phyloP scores from a whole-genome alignment of 1,140 invertebrate species.

The Bombus polaris region DNA sequence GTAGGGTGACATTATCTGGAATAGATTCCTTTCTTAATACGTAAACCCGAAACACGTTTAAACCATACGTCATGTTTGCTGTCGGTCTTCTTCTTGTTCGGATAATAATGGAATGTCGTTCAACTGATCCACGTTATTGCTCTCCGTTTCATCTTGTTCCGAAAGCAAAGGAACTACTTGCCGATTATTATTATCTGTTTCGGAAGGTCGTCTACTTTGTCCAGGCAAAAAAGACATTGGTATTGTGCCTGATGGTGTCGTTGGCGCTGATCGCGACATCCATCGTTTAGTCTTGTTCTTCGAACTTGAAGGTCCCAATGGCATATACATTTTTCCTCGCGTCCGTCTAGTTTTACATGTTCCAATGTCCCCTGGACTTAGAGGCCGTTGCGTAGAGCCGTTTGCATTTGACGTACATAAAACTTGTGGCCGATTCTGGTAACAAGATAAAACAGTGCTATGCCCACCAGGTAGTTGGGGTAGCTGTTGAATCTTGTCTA shows the following conservation, averaged over 20 bases:
- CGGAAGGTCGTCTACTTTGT: conserved; percentile 77
- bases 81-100: conserved; percentile 70
- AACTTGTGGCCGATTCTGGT: conserved; percentile 73
- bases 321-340: conserved; percentile 79
- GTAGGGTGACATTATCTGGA: conserved; percentile 28
- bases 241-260: conserved; percentile 86
- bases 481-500: conserved; percentile 88
- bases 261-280: conserved; percentile 89
- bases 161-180: conserved; percentile 79
- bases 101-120: conserved; percentile 40
- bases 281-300: conserved; percentile 83
- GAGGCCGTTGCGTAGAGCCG: conserved; percentile 58
- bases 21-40: conserved; percentile 23
- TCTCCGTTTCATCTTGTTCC: conserved; percentile 79
- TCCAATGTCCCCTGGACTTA: conserved; percentile 68
- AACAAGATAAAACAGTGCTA: conserved; percentile 59
- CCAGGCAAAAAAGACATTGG: conserved; percentile 76
- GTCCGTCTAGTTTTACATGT: conserved; percentile 68
- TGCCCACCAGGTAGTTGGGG: conserved; percentile 79
- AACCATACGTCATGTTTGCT: conserved; percentile 68
- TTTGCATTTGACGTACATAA: conserved; percentile 65
- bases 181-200: conserved; percentile 73
- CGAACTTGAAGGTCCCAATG: conserved; percentile 72
- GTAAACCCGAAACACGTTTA: conserved; percentile 33
- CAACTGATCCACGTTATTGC: conserved; percentile 44